A percentile compares a stretch with the other conserved stretches of the same genome.
Conservation (phyloP, 1,140 invertebrate genomes). For the Microplitis mediator region DNA sequence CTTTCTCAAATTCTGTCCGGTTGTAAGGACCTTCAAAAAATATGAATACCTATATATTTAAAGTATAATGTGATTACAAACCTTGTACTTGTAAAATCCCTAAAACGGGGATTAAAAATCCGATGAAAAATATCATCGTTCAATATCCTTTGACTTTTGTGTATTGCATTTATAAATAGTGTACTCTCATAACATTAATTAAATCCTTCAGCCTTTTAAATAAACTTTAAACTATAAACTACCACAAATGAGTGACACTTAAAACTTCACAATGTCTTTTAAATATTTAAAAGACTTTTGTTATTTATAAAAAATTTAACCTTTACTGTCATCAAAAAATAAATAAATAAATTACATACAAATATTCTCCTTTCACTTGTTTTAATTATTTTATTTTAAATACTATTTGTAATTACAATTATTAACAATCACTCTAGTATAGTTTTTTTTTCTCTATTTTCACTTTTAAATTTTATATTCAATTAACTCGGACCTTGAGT, state of each 20-base stretch:
- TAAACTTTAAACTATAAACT: neutral
- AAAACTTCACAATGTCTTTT: neutral
- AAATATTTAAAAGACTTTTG: neutral
- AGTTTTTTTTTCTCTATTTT: too few species aligned
- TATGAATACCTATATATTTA: neutral
- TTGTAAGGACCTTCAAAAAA: neutral
- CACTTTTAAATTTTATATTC: too few species aligned
- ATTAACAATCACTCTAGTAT: neutral
- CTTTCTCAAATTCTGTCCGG: neutral
- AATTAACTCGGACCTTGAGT: too few species aligned
- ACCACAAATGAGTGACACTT: neutral
- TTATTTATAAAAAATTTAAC: neutral
- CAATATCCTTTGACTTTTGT: neutral
- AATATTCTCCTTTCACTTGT: slow-evolving; percentile 4
- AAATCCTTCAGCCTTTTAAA: neutral
- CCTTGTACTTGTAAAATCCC: slow-evolving; percentile 17
- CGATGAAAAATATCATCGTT: slow-evolving; percentile 24
- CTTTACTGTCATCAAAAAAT: neutral
- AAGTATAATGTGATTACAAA: slow-evolving; percentile 7
- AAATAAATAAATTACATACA: neutral
- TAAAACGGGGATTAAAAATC: slow-evolving; percentile 11
- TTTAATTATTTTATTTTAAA: neutral
- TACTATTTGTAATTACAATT: neutral
- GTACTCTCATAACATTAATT: neutral
- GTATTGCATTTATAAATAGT: slow-evolving; percentile 7